Evolutionary conservation across 2,113 vertebrate species (phyloP), one percentile per base, ranked within the genome.

Genomic region (Nannobrachium achirus): DNA sequence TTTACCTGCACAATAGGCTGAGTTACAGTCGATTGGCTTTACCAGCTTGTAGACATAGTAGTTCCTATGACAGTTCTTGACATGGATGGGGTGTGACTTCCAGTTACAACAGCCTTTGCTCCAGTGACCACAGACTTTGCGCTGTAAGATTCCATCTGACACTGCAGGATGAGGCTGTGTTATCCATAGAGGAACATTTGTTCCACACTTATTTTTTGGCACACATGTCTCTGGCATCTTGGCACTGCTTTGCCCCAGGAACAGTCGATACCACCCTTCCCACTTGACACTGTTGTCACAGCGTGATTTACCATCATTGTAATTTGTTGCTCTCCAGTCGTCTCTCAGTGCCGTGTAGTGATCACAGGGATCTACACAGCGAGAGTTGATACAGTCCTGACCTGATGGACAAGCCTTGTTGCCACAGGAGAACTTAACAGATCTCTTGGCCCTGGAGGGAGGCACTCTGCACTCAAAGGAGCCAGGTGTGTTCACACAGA

Each of bases 1-100:
- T n/a, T n/a, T 86, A 88, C 83, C 86, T 85, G 84, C 50, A 69
- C 88, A 90, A 74, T 87, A 89, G 46, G 74, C 86, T 8, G 56
- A 1, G 0, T 0, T 0, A 33, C 81, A 89, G 4, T 0, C 0
- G 0, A 0, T 1, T 14, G 83, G 69, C 2, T 0, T 7, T 10
- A 48, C 20, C n/a, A n/a, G n/a, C n/a, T n/a, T n/a, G n/a, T n/a
- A n/a, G n/a, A n/a, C n/a, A n/a, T n/a, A n/a, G n/a, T 56, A 88
- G 53, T 65, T 39, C 63, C 64, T 65, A 53, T 56, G 49, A 71
- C 88, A 91, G 41, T 48, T 75, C 52, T 89, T 91, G 8, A 89
- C 74, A 8, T 82, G 63, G 41, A 89, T 88, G 16, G 0, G 19
- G n/a, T 53, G 4, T 18, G 52, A 6, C 0, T 0, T 0, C 39